Base-by-base conservation (phyloP, 92 coral and sea anemone genomes). In the Zoanthus sociatus region DNA sequence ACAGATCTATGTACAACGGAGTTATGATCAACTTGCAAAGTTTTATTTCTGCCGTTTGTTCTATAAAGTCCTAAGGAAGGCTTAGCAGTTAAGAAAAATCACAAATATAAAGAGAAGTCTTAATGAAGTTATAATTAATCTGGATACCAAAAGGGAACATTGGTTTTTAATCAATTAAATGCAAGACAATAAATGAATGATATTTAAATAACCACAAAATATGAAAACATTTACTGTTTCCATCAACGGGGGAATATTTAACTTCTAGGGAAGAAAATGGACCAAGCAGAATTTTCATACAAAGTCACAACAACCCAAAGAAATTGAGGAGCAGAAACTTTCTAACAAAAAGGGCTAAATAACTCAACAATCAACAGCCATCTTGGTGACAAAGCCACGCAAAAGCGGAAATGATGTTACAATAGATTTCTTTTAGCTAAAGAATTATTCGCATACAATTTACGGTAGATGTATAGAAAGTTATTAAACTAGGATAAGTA, bases 1-100 rank as follows among this genome's bases (percentile, higher is more conserved):
- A 96, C 98, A 9, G 98, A 96, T 92, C 90, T 96, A 55, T 96
- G 98, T 75, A 95, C 98, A 26, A 96, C 98, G 1, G 98, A 96
- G 47, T 94, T 96, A 4, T 81, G 55, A 64, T 79, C 32, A 8
- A 47, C 56, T 11, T 7, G 73, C n/a, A 56, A n/a, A 44, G 51
- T 42, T 21, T 61, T 79, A 37, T 31, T 37, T 71, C 7, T 71
- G 66, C 48, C 32, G 54, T 60, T 78, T 78, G 53, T 7, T 78
- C 13, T 37, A 4, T 37, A 37, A 37, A 37, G 4, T 16, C 30
- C 7, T 15, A 37, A 48, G 42, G 20, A 67, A 33, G n/a, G 13
- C 5, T 37, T 44, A 50, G 11, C 72, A 60, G 51, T 50, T 15
- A 45, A 37, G 42, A 47, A 42, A 15, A 46, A 60, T 31, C 18